Evolutionary conservation across 2,888 invertebrate species (phyloP), one percentile per base, ranked within the genome.

Genomic region (Andrena dorsata): DNA sequence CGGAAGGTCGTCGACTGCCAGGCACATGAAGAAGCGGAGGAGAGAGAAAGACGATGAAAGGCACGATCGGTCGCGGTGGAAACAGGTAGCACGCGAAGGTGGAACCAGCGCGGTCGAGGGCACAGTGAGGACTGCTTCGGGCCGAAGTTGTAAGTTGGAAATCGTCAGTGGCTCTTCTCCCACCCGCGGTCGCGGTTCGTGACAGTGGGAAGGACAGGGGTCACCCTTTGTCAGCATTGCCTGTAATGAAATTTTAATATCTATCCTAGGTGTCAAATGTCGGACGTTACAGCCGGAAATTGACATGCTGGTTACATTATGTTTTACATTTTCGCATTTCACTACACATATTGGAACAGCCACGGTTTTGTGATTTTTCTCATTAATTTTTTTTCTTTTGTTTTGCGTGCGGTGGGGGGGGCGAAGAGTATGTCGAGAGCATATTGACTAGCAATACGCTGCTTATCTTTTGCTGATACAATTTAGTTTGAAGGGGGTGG

Each of bases 151-250:
- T 49, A 20, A 68, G 72, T 56, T 53, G 28, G 60, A 83, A 64
- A 68, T 64, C 72, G 53, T 47, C 32, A 80, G 81, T 32, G 64
- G 65, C 32, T 56, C 56, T 51, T 51, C 73, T 74, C 76, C 85
- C 86, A 76, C 76, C 68, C 68, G 76, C n/a, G 13, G 13, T 16
- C 16, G 41, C 1, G 49, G 28, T 8, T 49, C 35, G 49, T 73
- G 53, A 64, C 76, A 47, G 35, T 32, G 76, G 28, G 60, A 13
- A 49, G 13, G 26, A 23, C 23, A 5, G 8, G 60, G 65, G 77
- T 80, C 47, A 60, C 20, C 13, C 32, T 20, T 35, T 30, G 20
- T 13, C 16, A 23, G 32, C 20, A 2, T 2, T 8, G 53, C 1
- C 1, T 6, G 6, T 6, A 53, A 56, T 78, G 53, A 58, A 63